Evolutionary conservation across 2,888 invertebrate species (phyloP), one percentile per base, ranked within the genome.

Genomic region (Pristionchus arcanus): DNA sequence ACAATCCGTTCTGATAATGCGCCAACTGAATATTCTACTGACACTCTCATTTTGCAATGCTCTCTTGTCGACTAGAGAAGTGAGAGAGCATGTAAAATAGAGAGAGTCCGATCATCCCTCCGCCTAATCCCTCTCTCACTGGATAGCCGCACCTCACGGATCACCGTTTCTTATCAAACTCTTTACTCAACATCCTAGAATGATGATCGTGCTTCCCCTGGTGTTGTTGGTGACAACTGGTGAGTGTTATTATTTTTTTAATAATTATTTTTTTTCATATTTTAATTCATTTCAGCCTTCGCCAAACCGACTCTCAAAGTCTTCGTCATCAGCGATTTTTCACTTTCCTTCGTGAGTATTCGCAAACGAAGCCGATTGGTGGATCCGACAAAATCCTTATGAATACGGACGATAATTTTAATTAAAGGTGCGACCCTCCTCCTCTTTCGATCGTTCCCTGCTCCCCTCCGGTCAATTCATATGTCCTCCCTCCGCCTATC

Each of bases 401-500:
- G 21, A 28, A 28, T 28, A 21, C 16, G 71, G 25, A 31, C 16
- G 28, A 11, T 31, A 31, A n/a, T 37, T 15, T 34, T 7, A 15
- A 2, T 49, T n/a, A 42, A 13, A 81, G 81, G 81, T 81, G n/a
- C 81, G 19, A 3, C 21, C 74, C 49, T 25, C 25, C 21, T 28
- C 28, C 34, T 49, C 49, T 4, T 3, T 25, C 81, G 25, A 81
- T n/a, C 81, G 81, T 25, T 81, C 81, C 19, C 49, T 81, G 2
- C 81, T 42, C 49, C n/a, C 81, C 16, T 81, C 81, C 5, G 81
- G 81, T 25, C 81, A 19, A 21, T 81, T 49, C 49, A 49, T 81
- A 49, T 81, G 81, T 16, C 81, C 81, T 9, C 16, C 81, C 2
- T n/a, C n/a, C 81, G 81, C 81, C 49, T 81, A 81, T 49, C 49